Evolutionary conservation across 1,140 invertebrate species (phyloP), one percentile per base, ranked within the genome.

Genomic region (Vanessa atalanta): DNA sequence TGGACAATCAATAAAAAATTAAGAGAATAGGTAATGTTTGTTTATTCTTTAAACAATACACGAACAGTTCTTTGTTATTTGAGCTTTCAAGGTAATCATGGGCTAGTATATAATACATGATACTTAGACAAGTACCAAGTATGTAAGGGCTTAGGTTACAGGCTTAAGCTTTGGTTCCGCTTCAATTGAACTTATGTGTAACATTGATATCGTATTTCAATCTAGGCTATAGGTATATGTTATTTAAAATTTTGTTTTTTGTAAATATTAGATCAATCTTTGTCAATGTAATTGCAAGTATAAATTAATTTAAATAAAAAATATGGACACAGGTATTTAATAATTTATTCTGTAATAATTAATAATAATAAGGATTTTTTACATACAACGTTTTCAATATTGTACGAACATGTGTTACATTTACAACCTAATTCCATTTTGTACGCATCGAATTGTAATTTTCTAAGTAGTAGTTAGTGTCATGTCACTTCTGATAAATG

Each of bases 41-140:
- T 48, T 50, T 57, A 50, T 16, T 20, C n/a, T 23, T 47, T 68
- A 43, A 68, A 68, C 31, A 43, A 68, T 68, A 47, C 7, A 43
- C 37, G 2, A 66, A 26, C 23, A 77, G 47, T 47, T 73, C 61
- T 72, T 77, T 70, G 75, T 73, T 60, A 70, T 50, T 67, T 51
- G 75, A 77, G 71, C 65, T 26, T 15, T 60, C 70, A 77, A 77
- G 75, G 75, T 77, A 26, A 76, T 63, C n/a, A 14, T 66, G 64
- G 12, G 51, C 23, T 50, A 48, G 20, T n/a, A 13, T 65, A 65
- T 51, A 43, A 43, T 60, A 60, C 55, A 53, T 55, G 65, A 68
- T 68, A 55, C 47, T 26, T 68, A 23, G 31, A 26, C 23, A 60
- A 3, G 55, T 60, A 60, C 20, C 23, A 13, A 60, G 55, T 60